Evolutionary conservation across 1,140 invertebrate genomes (phyloP), one percentile per base, ranked within the genome.

Genomic region (Ceratitis capitata): DNA sequence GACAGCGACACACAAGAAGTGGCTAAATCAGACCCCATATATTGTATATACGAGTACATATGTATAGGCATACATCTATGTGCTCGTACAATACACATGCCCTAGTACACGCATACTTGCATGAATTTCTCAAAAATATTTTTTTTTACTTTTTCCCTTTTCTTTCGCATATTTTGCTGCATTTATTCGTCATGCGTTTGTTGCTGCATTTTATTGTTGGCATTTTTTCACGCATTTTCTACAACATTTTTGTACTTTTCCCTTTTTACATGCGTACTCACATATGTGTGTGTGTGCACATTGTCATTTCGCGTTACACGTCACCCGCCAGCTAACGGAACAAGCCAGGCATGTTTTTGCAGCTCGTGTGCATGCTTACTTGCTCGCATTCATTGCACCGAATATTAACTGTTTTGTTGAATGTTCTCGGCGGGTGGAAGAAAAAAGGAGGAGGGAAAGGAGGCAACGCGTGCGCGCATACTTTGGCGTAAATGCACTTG

Each of bases 401-500:
- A 16, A n/a, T 69, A 16, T 69, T 69, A 16, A 78, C 19, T 45
- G 69, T 78, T 78, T n/a, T n/a, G n/a, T n/a, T n/a, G n/a, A n/a
- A n/a, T n/a, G n/a, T n/a, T n/a, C n/a, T n/a, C n/a, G n/a, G n/a
- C n/a, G n/a, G n/a, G n/a, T n/a, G n/a, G n/a, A n/a, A n/a, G n/a
- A n/a, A n/a, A n/a, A n/a, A n/a, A n/a, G n/a, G n/a, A n/a, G n/a
- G n/a, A n/a, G n/a, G n/a, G n/a, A n/a, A n/a, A n/a, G n/a, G n/a
- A n/a, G n/a, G n/a, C n/a, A n/a, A n/a, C n/a, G n/a, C n/a, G n/a
- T n/a, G n/a, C 69, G 69, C 19, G 69, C 39, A 42, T 45, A 78
- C 19, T 45, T 78, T 78, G 39, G 69, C 69, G 69, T 78, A 78
- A 78, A 45, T 78, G 69, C 69, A 78, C 69, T 78, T 78, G 69